A percentile compares a stretch with the other conserved stretches of the same genome.
These are phyloP conservation scores for Bubo scandiacus DNA, from an alignment of 2,113 vertebrate species.

Conservation along the genomic window DNA sequence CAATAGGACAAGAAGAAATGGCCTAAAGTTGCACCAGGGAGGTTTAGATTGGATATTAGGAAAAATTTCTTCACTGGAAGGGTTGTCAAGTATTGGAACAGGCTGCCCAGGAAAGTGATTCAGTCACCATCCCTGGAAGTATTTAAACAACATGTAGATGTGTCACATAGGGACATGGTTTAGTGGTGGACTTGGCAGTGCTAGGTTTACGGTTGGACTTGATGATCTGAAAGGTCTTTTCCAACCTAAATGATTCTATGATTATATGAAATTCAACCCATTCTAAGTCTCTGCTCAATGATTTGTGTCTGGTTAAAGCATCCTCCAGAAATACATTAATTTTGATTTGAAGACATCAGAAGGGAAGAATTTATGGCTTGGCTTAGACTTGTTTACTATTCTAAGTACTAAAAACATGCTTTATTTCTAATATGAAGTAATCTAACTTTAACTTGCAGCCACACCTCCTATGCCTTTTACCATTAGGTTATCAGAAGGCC, in stretches of 20 bases:
- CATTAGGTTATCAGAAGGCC: not conserved
- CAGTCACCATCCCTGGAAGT: too few species aligned
- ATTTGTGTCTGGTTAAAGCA: not conserved
- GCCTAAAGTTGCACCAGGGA: not conserved
- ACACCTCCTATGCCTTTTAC: not conserved
- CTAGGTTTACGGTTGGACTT: fast-evolving
- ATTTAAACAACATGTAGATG: not conserved
- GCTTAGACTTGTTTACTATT: not conserved
- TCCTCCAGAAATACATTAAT: not conserved
- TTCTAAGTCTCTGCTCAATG: not conserved
- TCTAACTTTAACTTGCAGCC: not conserved
- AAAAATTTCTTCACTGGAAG: not conserved
- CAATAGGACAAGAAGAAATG: fast-evolving
- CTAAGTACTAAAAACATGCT: not conserved
- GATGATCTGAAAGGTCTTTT: fast-evolving
- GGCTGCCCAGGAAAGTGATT: not conserved
- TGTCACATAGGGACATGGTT: not conserved
- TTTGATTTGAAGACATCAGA: not conserved
- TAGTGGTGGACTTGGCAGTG: not conserved
- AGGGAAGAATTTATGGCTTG: not conserved
- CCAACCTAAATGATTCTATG: not conserved
- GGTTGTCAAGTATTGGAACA: not conserved
- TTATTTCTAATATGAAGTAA: not conserved
- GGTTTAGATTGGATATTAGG: not conserved
- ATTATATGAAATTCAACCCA: not conserved